Evolutionary conservation across 2,113 vertebrate genomes (phyloP).

Genomic region (Apodemus speciosus): DNA sequence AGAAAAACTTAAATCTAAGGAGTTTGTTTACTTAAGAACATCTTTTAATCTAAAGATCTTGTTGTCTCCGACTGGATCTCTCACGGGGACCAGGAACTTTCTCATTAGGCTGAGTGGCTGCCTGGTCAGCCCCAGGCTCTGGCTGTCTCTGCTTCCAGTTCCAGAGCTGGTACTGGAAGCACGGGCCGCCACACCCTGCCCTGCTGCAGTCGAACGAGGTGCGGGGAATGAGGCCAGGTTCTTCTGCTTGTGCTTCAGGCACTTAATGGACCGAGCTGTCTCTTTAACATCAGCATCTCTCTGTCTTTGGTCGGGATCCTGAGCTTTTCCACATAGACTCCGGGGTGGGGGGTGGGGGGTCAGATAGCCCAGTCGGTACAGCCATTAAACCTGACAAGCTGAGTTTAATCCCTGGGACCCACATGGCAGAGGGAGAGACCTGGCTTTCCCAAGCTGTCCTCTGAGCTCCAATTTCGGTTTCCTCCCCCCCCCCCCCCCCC

Average conservation of each 20-base stretch:
- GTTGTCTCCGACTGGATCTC: background rate
- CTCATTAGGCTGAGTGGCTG: background rate
- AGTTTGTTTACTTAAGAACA: background rate
- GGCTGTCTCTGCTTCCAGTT: background rate
- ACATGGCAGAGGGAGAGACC: background rate
- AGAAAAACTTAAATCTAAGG: background rate
- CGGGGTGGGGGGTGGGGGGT: no score
- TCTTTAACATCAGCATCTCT: background rate
- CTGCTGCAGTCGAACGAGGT: background rate
- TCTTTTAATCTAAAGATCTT: background rate
- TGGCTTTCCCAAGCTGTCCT: background rate
- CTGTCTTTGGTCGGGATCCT: slow-evolving; percentile 75
- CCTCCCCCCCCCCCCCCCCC: no score
- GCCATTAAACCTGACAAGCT: background rate
- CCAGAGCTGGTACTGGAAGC: background rate
- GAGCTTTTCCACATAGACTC: slow-evolving; percentile 71
- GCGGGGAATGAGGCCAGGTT: background rate
- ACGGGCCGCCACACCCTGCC: background rate
- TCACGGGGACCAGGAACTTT: background rate
- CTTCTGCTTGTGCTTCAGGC: background rate
- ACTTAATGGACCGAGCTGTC: background rate
- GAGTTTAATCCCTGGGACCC: background rate
- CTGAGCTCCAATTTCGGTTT: no score
- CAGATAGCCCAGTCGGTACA: background rate
- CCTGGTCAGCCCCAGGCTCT: background rate